These are phyloP conservation scores for Clistopyga incitator DNA, from an alignment of 2,888 invertebrate species.

Conservation along the genomic window DNA sequence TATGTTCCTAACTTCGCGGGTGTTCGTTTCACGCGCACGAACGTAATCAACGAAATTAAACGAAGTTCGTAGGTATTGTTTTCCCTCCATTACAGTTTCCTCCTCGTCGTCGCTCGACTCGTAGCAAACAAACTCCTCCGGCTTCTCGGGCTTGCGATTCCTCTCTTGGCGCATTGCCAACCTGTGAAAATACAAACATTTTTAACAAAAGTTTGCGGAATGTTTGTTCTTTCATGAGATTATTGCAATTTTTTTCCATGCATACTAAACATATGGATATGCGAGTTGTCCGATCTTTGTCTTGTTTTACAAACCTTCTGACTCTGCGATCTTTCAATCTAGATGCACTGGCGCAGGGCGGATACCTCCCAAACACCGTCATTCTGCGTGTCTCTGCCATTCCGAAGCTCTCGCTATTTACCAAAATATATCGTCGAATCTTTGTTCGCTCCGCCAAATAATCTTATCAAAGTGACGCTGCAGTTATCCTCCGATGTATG, in stretches of 20 bases:
- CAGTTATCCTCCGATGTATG: not conserved
- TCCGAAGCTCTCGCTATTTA: conserved; percentile 56
- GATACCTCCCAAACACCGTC: conserved; percentile 90
- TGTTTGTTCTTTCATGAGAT: too few relatives aligned
- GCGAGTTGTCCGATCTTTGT: not conserved
- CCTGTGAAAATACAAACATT: conserved; percentile 67
- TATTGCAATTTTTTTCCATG: too few relatives aligned
- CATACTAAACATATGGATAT: not conserved
- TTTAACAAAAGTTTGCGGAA: not conserved
- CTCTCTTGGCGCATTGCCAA: conserved; percentile 87
- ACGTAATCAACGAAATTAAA: conserved; percentile 95
- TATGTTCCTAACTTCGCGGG: conserved; percentile 89
- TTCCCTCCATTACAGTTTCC: conserved; percentile 90
- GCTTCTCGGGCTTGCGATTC: conserved; percentile 93
- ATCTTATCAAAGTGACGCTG: conserved; percentile 10
- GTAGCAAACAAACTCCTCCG: conserved; percentile 95
- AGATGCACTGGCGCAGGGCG: conserved; percentile 90
- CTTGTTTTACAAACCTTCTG: conserved; percentile 84
- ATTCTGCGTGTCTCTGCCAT: conserved; percentile 91
- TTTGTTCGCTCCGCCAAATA: not conserved
- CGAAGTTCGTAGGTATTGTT: conserved; percentile 91
- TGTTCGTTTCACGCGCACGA: conserved; percentile 90
- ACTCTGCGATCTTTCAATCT: conserved; percentile 91
- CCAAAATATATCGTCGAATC: not conserved
- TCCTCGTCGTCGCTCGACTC: conserved; percentile 95